phyloP scores from a whole-genome alignment of 2,113 vertebrate genomes.

The Colinus virginianus region DNA sequence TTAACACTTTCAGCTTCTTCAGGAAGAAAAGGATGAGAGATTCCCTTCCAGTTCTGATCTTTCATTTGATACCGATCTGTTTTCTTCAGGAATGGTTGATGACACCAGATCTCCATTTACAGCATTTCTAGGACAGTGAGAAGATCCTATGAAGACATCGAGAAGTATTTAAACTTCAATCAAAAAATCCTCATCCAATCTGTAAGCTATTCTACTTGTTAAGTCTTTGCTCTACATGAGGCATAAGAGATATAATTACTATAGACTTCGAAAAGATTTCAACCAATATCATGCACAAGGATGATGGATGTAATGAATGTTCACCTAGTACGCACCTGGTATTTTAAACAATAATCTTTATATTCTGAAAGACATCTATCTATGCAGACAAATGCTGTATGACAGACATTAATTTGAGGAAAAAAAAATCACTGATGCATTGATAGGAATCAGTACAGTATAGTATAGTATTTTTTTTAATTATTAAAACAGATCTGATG shows the following conservation, averaged over 20 bases:
- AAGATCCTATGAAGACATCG: constrained; percentile 75
- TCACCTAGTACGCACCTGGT: not conserved
- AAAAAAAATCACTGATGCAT: not conserved
- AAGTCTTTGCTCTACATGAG: not conserved
- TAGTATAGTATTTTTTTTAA: not conserved
- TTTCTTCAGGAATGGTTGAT: constrained; percentile 83
- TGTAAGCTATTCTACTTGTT: not conserved
- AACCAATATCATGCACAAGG: not conserved
- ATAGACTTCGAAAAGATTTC: not conserved
- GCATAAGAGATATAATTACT: not conserved
- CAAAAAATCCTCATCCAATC: not conserved
- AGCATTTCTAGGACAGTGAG: constrained; percentile 80
- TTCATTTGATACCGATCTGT: constrained; percentile 71
- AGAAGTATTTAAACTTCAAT: constrained; percentile 5
- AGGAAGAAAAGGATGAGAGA: constrained; percentile 77
- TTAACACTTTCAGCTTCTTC: constrained; percentile 72
- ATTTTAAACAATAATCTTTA: not conserved
- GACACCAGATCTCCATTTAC: constrained; percentile 84
- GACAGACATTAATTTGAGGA: not conserved
- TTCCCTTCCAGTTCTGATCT: constrained; percentile 78
- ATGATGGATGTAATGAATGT: not conserved
- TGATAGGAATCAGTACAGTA: not conserved
- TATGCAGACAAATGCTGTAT: not conserved
- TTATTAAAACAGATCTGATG: not conserved
- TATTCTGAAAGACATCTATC: not conserved